Base-by-base conservation (phyloP, 2,888 invertebrate species). In the Eutolmus rufibarbis region DNA sequence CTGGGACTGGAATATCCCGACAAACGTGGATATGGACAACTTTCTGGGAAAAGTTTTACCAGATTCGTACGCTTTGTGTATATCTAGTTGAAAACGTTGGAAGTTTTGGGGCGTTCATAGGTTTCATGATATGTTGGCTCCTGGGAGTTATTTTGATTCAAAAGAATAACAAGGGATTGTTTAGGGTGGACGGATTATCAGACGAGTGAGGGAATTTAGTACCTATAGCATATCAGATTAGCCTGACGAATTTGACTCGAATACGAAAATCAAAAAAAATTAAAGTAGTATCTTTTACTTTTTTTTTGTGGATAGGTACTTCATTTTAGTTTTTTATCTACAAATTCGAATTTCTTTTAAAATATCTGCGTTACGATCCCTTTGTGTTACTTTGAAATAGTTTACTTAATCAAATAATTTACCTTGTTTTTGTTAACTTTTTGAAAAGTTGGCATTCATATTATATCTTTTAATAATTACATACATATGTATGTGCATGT, bases 71-170 rank as follows among this genome's bases (percentile, higher is more conserved):
- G 14, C 78, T 78, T 78, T 78, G 43, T 78, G 78, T 79, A 79
- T 79, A 51, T 79, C 79, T 79, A 79, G 46, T 79, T 79, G 51
- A 79, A 51, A 79, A 31, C 51, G 51, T 66, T 51, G 79, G 28
- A 51, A 46, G 56, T 79, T 79, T 66, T 40, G 51, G 51, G 51
- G 31, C 79, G 51, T 79, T 79, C 51, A 31, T 51, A 31, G 79
- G 79, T 46, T 79, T 34, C 79, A 79, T 79, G 79, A 79, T 51
- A 79, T 79, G 79, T 79, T 51, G 31, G 79, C 79, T 79, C 79
- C 51, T n/a, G 79, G 79, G 79, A 79, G 28, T 79, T 79, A 79
- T 79, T 79, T 79, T 79, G 79, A 79, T 79, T 79, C 51, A 56
- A 79, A 79, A 79, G 79, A 79, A 79, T 79, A 79, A 51, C 79